These are phyloP conservation scores for Lacerta bilineata DNA, from an alignment of 2,797 vertebrate species.

Conservation along the genomic window DNA sequence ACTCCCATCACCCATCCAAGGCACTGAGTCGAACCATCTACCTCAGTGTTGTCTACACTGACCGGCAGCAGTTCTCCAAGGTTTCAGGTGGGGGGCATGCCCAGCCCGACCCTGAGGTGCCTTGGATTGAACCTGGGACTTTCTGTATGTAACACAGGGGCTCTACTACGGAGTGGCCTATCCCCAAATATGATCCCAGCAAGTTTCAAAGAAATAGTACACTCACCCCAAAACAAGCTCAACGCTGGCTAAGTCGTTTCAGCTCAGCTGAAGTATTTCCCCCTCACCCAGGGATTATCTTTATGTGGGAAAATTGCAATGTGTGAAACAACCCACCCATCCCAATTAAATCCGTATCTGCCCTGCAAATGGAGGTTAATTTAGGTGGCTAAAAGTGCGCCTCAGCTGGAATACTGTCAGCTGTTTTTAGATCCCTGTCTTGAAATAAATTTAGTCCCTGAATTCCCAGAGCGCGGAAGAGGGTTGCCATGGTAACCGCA, in stretches of 20 bases:
- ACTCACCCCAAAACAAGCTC: background rate
- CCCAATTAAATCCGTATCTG: conserved; percentile 66
- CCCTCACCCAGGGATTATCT: background rate
- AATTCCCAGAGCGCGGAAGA: conserved; percentile 75
- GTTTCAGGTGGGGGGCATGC: no score
- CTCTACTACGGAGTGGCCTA: no score
- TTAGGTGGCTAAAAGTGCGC: conserved; percentile 65
- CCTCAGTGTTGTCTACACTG: no score
- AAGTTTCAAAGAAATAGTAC: background rate
- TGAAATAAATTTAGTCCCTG: conserved; percentile 76
- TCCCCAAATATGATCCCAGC: background rate
- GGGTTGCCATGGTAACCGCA: conserved; percentile 82
- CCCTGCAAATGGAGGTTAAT: conserved; percentile 79
- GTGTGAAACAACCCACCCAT: conserved; percentile 19
- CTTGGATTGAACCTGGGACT: no score
- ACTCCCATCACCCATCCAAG: no score
- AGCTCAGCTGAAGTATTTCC: background rate
- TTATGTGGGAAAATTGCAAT: background rate
- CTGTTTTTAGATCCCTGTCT: conserved; percentile 72
- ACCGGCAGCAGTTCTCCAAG: no score
- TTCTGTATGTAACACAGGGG: no score
- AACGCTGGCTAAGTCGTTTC: background rate
- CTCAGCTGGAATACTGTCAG: conserved; percentile 75
- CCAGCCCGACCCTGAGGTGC: no score
- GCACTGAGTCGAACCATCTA: no score